These are phyloP conservation scores for Dolichotis patagonum DNA, from an alignment of 2,113 vertebrate genomes.

Conservation along the genomic window DNA sequence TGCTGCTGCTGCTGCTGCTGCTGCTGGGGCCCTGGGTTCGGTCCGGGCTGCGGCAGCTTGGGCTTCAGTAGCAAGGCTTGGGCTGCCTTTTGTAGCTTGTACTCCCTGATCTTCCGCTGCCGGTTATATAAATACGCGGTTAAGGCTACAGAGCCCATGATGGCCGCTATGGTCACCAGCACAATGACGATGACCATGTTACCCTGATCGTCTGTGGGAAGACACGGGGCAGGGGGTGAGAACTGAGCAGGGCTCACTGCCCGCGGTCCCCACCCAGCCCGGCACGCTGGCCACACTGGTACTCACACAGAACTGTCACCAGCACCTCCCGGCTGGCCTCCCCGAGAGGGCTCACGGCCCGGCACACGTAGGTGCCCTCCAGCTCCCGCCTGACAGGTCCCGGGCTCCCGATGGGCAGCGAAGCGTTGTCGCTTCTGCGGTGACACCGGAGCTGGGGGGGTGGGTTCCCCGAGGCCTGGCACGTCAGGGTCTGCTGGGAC, in stretches of 20 bases:
- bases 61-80: background rate
- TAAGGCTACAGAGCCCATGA: fast-evolving
- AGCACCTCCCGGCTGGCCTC: background rate
- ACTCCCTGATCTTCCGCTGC: constrained; percentile 65
- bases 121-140: background rate
- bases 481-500: constrained; percentile 43
- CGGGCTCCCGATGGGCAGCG: background rate
- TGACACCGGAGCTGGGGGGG: constrained; percentile 42
- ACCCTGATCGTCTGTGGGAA: background rate
- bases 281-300: fast-evolving
- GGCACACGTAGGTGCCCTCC: constrained; percentile 61
- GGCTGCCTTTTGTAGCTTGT: constrained; percentile 62
- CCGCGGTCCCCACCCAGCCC: background rate
- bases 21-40: background rate
- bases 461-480: constrained; percentile 77
- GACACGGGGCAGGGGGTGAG: background rate
- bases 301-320: constrained; percentile 72
- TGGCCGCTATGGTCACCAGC: fast-evolving
- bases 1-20: background rate
- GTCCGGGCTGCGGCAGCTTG: background rate
- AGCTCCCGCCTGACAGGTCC: background rate
- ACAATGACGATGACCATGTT: fast-evolving
- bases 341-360: background rate
- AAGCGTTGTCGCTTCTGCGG: background rate
- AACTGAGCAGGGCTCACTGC: background rate